Base-by-base conservation (phyloP, 2,888 invertebrate species). In the Acronicta psi region DNA sequence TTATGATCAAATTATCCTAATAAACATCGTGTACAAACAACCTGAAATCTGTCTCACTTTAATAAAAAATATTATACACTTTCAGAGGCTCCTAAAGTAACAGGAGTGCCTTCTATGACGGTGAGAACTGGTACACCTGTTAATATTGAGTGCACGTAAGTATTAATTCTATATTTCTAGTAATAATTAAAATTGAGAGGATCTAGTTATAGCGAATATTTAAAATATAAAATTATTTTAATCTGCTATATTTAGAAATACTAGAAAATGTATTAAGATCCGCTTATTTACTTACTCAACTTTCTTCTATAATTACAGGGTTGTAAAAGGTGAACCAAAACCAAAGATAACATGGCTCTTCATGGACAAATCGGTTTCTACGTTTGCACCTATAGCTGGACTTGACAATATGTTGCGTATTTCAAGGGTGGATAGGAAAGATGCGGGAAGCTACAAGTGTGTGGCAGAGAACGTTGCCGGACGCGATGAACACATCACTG, bases 371-470 rank as follows among this genome's bases (percentile, higher is more conserved):
- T 37, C 18, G 2, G 14, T 6, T n/a, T 13, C 45, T 3, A 49
- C 25, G 10, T 56, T 43, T 40, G 31, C 43, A 9, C 14, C 43
- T 9, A 13, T 49, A 10, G 7, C 16, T 0, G 49, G 47, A 8
- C 36, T 44, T 11, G 65, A 38, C 4, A 50, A 16, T 13, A 20
- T 49, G 11, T 14, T 68, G 11, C 44, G 11, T 9, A 46, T 65
- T 16, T 9, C 34, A n/a, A 41, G 7, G 0, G 50, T 29, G 4
- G 14, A 59, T n/a, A 45, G 25, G 13, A 55, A 31, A 34, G 44
- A 69, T 16, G 47, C 59, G 5, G 70, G 70, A 0, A n/a, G 16
- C 11, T 71, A 71, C 41, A 71, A 59, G 17, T 71, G 70, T 43
- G 54, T 58, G 1, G 71, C 63, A 8, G 17, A 54, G 10, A 70